Percentiles rank a stretch among this genome's conserved stretches.
These are phyloP conservation scores for Sitodiplosis mosellana DNA, from an alignment of 1,140 invertebrate species.

Conservation along the genomic window DNA sequence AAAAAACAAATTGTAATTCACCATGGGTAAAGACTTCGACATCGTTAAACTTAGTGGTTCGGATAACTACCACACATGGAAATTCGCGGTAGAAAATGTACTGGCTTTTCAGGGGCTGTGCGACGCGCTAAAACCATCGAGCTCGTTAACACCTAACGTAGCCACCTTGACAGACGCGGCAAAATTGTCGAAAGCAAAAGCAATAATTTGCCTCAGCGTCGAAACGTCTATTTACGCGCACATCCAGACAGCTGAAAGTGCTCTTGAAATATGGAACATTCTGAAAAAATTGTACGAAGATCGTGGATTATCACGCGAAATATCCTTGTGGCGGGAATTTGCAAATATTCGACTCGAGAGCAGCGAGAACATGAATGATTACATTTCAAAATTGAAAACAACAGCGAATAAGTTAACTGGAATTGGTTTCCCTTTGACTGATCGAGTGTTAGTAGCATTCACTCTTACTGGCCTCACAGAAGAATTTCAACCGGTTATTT, in stretches of 20 bases:
- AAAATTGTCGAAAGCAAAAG: not conserved
- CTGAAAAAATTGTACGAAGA: not conserved
- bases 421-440: slow-evolving; percentile 4
- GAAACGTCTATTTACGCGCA: not conserved
- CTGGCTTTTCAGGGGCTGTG: not conserved
- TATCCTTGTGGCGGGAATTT: not conserved
- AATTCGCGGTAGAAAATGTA: not conserved
- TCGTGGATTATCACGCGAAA: not conserved
- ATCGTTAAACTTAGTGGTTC: not conserved
- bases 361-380: not conserved
- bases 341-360: not conserved
- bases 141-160: no score
- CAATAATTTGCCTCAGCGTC: not conserved
- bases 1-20: no score
- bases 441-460: slow-evolving; percentile 19
- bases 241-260: not conserved
- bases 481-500: slow-evolving; percentile 19
- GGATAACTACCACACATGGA: not conserved
- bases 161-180: not conserved
- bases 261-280: not conserved
- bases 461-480: slow-evolving; percentile 18
- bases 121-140: not conserved
- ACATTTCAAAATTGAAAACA: not conserved
- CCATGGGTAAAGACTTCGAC: no score
- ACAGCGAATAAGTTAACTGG: slow-evolving; percentile 4